phyloP scores from a whole-genome alignment of 92 coral and sea anemone genomes.

The Scolanthus callimorphus region DNA sequence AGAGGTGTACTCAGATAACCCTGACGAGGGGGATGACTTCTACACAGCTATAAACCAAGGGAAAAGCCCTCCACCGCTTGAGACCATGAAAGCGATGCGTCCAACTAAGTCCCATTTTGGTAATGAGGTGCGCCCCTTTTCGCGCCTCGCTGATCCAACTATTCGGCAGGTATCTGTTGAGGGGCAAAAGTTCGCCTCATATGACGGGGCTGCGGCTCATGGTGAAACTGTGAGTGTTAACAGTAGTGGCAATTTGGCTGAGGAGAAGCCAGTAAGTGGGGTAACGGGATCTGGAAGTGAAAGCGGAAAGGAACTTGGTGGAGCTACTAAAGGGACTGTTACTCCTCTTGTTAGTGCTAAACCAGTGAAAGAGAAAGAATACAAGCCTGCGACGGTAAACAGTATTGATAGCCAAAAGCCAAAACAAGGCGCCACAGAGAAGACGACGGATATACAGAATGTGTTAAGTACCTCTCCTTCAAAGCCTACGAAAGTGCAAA shows the following conservation, averaged over 20 bases:
- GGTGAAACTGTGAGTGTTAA: not conserved
- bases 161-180: not conserved
- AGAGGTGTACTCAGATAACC: slow-evolving; percentile 32
- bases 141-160: not conserved
- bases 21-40: slow-evolving; percentile 59
- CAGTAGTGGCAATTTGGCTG: not conserved
- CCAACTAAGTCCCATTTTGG: slow-evolving; percentile 61
- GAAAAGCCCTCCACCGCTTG: slow-evolving; percentile 19
- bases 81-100: slow-evolving; percentile 26
- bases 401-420: too few relatives aligned
- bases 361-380: not conserved
- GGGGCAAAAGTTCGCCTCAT: not conserved
- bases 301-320: not conserved
- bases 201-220: not conserved
- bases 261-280: not conserved
- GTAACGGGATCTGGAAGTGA: not conserved
- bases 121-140: not conserved
- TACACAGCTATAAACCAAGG: slow-evolving; percentile 57
- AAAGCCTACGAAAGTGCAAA: too few relatives aligned
- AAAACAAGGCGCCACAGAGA: not conserved
- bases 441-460: too few relatives aligned
- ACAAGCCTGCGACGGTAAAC: not conserved
- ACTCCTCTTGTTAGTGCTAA: not conserved
- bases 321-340: not conserved
- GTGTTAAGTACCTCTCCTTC: too few relatives aligned